Evolutionary conservation across 2,113 vertebrate genomes (phyloP), one percentile per base, ranked within the genome.

Genomic region (Balaeniceps rex): DNA sequence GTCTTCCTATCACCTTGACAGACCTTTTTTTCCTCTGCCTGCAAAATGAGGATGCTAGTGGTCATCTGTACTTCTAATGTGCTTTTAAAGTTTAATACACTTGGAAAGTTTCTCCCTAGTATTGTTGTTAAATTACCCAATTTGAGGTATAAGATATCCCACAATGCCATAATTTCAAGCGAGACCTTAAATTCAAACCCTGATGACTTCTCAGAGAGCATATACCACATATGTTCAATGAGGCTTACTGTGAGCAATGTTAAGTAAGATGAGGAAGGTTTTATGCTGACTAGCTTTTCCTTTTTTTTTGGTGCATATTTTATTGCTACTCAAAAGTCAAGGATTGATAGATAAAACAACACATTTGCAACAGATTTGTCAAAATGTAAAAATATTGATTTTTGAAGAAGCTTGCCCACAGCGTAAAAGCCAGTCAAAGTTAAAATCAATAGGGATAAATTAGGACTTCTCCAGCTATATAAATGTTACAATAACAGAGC

Each of bases 361-460:
- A 58, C 69, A 76, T 88, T 88, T 87, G 52, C 57, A 87, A 85
- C 26, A 63, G 66, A 71, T 94, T 81, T 83, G 42, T 90, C 83
- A 95, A 88, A 95, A 96, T 63, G 29, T 61, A 87, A 78, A 95
- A 91, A 60, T 38, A 97, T 70, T 65, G 88, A 97, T 97, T 96
- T 88, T 87, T 81, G 76, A 92, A 94, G 90, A 81, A 84, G 70
- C 42, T 96, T 83, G 57, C 57, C 71, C 22, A 57, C 51, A 51
- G 44, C n/a, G 44, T 71, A 85, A 80, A 83, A 91, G 49, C 31
- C 83, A 87, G 47, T n/a, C 51, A 84, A 88, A 90, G 60, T 90
- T 94, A 86, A 93, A 97, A 97, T 98, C 97, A 92, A 97, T 95
- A 92, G 9, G 29, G 65, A 81, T 84, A 95, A 90, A 93, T 91